Percentiles rank a stretch among this genome's conserved stretches.
phyloP scores from a whole-genome alignment of 2,797 vertebrate species.

The Tragelaphus oryx region DNA sequence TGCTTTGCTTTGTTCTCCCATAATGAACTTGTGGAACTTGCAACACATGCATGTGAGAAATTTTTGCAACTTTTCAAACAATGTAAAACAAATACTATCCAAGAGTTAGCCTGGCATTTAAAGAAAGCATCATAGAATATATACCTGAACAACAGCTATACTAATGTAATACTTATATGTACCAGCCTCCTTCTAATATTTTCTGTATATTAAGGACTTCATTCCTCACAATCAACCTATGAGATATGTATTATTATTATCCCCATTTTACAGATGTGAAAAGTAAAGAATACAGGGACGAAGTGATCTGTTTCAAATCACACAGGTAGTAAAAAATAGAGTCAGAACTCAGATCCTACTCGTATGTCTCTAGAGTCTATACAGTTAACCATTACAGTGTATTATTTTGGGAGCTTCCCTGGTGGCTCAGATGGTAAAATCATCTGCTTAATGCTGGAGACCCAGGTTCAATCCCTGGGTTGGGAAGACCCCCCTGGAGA shows the following conservation, averaged over 20 bases:
- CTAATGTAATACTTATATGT: not conserved
- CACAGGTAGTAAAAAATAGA: not conserved
- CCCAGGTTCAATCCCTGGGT: not conserved
- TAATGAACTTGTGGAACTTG: not conserved
- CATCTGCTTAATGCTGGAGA: not conserved
- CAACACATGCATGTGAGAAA: not conserved
- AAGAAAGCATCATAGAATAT: not conserved
- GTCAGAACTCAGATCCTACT: not conserved
- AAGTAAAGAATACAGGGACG: not conserved
- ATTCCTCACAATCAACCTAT: slow-evolving; percentile 4
- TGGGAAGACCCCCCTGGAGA: not conserved
- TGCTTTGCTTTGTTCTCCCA: slow-evolving; percentile 4
- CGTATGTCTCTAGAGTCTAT: not conserved
- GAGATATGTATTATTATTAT: not conserved
- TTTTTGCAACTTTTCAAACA: not conserved
- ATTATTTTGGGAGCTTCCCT: not conserved
- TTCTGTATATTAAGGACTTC: not conserved
- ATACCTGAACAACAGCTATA: not conserved
- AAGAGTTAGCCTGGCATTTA: not conserved
- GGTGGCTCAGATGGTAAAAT: not conserved
- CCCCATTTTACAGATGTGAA: not conserved
- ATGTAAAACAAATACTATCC: not conserved
- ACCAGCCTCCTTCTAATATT: not conserved
- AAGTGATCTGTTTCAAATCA: not conserved
- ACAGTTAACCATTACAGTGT: not conserved